A percentile compares a stretch with the other conserved stretches of the same genome.
Evolutionary conservation across 2,888 invertebrate genomes (phyloP).

Genomic region (Diogma glabrata): DNA sequence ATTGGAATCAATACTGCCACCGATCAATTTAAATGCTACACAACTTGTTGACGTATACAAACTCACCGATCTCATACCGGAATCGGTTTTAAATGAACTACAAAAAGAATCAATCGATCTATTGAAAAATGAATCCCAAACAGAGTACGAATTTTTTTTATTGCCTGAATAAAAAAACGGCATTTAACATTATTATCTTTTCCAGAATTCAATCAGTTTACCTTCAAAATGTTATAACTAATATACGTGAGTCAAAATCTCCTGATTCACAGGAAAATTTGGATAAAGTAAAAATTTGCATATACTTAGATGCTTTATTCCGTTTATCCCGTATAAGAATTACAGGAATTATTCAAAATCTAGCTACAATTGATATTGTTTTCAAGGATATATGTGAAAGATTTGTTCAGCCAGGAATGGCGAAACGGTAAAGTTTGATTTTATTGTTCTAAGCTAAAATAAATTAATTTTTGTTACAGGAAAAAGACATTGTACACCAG

Average conservation of each 20-base stretch:
- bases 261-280: neutral
- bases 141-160: too few relatives aligned
- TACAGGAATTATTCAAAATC: neutral
- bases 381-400: constrained; percentile 1
- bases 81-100: neutral
- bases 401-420: too few relatives aligned
- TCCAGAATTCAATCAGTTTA: neutral
- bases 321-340: neutral
- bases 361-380: neutral
- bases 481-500: neutral
- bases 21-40: neutral
- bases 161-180: too few relatives aligned
- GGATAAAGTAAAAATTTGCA: constrained; percentile 3
- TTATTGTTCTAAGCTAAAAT: neutral
- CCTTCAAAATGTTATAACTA: neutral
- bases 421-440: too few relatives aligned
- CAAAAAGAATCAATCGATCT: neutral
- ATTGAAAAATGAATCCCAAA: constrained; percentile 1
- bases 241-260: neutral
- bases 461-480: neutral
- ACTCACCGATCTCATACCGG: neutral
- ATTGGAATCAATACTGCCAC: neutral
- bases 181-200: too few relatives aligned
- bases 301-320: neutral
- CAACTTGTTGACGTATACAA: neutral